A percentile compares a stretch with the other conserved stretches of the same genome.
These are phyloP conservation scores for Rhinophrynus dorsalis DNA, from an alignment of 2,797 vertebrate genomes.

Conservation along the genomic window DNA sequence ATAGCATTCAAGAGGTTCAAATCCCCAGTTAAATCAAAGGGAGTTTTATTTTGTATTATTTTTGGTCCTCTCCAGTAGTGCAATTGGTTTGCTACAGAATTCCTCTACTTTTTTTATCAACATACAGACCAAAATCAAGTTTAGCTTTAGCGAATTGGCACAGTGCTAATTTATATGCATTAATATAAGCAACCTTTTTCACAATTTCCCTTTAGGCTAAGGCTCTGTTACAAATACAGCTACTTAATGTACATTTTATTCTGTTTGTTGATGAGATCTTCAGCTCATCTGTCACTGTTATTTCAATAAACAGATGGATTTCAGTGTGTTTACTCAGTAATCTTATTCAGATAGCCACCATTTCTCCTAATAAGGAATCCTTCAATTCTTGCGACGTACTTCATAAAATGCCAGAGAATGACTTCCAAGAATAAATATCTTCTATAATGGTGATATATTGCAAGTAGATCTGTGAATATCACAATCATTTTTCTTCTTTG, in stretches of 20 bases:
- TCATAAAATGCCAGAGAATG: background rate
- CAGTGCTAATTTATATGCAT: no score
- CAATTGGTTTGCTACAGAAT: no score
- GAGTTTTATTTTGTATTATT: no score
- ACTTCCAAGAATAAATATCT: constrained; percentile 4
- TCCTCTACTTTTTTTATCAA: no score
- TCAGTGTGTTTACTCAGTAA: background rate
- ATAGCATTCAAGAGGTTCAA: no score
- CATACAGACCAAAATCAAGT: no score
- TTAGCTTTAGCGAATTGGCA: no score
- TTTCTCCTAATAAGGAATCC: constrained; percentile 6
- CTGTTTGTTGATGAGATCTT: background rate
- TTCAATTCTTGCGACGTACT: background rate
- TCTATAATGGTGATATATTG: constrained; percentile 4
- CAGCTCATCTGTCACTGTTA: background rate
- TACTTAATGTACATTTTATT: background rate
- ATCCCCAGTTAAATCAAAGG: no score
- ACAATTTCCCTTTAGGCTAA: background rate
- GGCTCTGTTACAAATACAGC: background rate
- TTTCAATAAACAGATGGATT: background rate
- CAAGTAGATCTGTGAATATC: background rate
- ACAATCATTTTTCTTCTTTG: background rate
- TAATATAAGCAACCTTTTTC: background rate
- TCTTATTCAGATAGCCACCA: background rate
- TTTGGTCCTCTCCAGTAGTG: no score